phyloP scores from a whole-genome alignment of 2,797 vertebrate genomes.

The Xenopus petersii region DNA sequence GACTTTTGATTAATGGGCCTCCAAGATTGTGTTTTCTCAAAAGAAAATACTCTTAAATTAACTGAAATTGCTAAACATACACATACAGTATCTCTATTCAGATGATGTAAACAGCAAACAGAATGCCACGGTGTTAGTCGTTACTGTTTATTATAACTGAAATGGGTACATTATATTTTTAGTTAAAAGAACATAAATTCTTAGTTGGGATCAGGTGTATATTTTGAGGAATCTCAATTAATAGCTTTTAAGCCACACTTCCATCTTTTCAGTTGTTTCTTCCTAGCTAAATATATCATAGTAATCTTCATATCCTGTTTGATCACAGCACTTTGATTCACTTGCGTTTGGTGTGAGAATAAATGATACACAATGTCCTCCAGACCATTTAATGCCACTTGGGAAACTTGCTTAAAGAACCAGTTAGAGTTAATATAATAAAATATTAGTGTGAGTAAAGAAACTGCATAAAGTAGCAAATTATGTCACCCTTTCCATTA shows the following conservation, averaged over 20 bases:
- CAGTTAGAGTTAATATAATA: conserved; percentile 1
- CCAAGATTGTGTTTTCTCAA: too few relatives aligned
- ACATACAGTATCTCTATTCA: too few relatives aligned
- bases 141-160: too few relatives aligned
- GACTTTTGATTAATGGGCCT: too few relatives aligned
- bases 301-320: conserved; percentile 7
- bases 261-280: neutral
- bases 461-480: conserved; percentile 17
- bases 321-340: neutral
- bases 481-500: conserved; percentile 18
- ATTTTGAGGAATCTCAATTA: neutral
- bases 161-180: too few relatives aligned
- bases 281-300: neutral
- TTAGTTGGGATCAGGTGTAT: too few relatives aligned
- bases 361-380: conserved; percentile 20
- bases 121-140: too few relatives aligned
- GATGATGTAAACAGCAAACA: too few relatives aligned
- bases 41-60: too few relatives aligned
- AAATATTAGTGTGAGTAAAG: conserved; percentile 17
- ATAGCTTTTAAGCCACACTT: neutral
- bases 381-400: conserved; percentile 15
- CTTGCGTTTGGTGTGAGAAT: neutral
- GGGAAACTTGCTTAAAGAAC: conserved; percentile 6
- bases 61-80: too few relatives aligned
- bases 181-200: too few relatives aligned